Evolutionary conservation across 2,797 vertebrate species (phyloP), one percentile per base, ranked within the genome.

Genomic region (Linurgus olivaceus): DNA sequence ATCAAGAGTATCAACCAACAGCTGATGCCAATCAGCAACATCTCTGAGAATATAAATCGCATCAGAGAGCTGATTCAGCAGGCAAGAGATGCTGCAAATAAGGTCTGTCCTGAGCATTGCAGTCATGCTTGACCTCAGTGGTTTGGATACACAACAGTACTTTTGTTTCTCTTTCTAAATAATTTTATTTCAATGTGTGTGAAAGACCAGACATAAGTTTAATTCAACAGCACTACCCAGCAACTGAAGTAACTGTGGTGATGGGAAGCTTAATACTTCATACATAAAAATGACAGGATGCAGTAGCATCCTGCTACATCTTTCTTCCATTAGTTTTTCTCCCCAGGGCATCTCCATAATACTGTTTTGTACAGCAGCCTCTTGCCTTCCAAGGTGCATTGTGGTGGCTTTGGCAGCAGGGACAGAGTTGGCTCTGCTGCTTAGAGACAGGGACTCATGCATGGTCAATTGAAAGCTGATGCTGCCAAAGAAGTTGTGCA

Each of bases 51-150:
- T 9, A 98, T 99, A 84, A 98, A 98, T 93, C 99, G 98, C 73
- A 98, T 99, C 86, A 98, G 99, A 95, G 99, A 99, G 52, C 98
- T 99, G 59, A 99, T 99, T 65, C 98, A 98, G 92, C 98, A 99
- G 78, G 99, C 99, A 14, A 98, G 99, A 52, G 98, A 99, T 35
- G 99, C 99, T 54, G 99, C 99, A 11, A 99, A 99, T 95, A 99
- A 98, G 98, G 99, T 99, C 82, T 91, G 98, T 84, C 25, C 76
- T 83, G 54, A 76, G 71, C 48, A 25, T 2, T 54, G 62, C 59
- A 71, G 7, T 47, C 14, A 3, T 11, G 25, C 20, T 68, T 58
- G 17, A 42, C 70, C 66, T 52, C 42, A 47, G 54, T 76, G 29
- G 33, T 38, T 62, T 74, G 38, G 45, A 52, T n/a, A 51, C 42